These are phyloP conservation scores for Hypsopygia costalis DNA, from an alignment of 2,888 invertebrate species.

Conservation along the genomic window DNA sequence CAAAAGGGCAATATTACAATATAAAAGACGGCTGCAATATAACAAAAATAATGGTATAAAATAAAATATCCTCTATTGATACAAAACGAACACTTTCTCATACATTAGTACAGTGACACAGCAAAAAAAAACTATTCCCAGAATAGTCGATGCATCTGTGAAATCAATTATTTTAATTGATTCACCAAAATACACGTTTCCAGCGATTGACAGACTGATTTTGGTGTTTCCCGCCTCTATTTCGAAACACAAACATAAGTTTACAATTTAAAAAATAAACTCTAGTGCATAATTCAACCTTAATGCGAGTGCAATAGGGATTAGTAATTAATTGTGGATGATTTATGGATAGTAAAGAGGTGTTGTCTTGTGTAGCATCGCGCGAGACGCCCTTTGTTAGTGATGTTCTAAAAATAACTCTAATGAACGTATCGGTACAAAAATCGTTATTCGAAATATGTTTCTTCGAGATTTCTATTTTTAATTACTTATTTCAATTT, in stretches of 20 bases:
- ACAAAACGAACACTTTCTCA: background rate
- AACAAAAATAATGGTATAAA: too few relatives aligned
- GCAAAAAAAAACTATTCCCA: constrained; percentile 27
- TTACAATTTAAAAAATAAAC: constrained; percentile 8
- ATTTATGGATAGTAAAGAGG: background rate
- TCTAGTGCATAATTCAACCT: constrained; percentile 19
- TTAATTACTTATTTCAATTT: constrained; percentile 14
- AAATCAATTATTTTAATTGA: constrained; percentile 77
- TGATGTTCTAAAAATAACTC: constrained; percentile 57
- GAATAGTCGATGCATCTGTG: constrained; percentile 47
- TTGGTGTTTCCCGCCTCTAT: constrained; percentile 57
- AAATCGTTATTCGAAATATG: constrained; percentile 30
- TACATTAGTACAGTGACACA: constrained; percentile 31
- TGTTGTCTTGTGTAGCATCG: constrained; percentile 16
- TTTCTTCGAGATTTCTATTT: constrained; percentile 26
- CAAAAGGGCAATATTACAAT: too few relatives aligned
- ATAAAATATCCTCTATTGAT: too few relatives aligned
- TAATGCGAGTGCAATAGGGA: constrained; percentile 14
- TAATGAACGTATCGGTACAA: constrained; percentile 49
- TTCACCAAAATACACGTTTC: constrained; percentile 72
- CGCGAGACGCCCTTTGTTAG: constrained; percentile 51
- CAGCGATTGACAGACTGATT: constrained; percentile 62
- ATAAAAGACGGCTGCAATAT: too few relatives aligned
- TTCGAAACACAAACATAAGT: constrained; percentile 27
- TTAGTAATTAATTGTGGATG: constrained; percentile 1